Base-by-base conservation (phyloP, 2,113 vertebrate species). In the Saguinus midas region DNA sequence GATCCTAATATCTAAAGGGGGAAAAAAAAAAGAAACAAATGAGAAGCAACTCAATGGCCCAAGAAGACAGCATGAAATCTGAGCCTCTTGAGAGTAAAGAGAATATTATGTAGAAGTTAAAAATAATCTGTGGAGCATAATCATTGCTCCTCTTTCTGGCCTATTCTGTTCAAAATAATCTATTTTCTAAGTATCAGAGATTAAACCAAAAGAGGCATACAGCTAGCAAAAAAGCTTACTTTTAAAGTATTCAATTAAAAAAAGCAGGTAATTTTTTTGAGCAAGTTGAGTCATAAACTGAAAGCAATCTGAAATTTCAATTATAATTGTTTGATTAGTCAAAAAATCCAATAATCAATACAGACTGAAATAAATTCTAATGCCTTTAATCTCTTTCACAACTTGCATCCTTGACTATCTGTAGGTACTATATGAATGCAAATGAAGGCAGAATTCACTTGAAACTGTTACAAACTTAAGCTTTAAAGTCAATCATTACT, bases 1-100 rank as follows among this genome's bases (percentile, higher is more conserved):
- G 98, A 99, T 99, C 98, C 99, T 99, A 98, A 99, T 99, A 98
- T 99, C 99, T 99, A 98, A 98, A 96, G 93, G 61, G 18, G 18
- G 5, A 5, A 7, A 10, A 10, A 2, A 2, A 8, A 11, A 4
- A 12, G 98, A 97, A 98, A 97, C 21, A 80, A 55, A 98, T 98
- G 81, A 61, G 97, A 98, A 96, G 85, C 23, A 98, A 91, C 91
- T 90, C 93, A 98, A 37, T 98, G 96, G 92, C 94, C 4, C 80
- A 66, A 97, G 98, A 97, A 84, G 18, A 97, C 64, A 96, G 68
- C 64, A 95, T 89, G 93, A 97, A 13, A 96, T 94, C 96, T 87
- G 91, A 96, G 96, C 80, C 45, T 91, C 95, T 97, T 87, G 96
- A 88, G 83, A 64, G 76, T 82, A 94, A 50, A 96, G 45, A 84